Base-by-base conservation (phyloP, 2,888 invertebrate genomes). In the Drosophila cognata region DNA sequence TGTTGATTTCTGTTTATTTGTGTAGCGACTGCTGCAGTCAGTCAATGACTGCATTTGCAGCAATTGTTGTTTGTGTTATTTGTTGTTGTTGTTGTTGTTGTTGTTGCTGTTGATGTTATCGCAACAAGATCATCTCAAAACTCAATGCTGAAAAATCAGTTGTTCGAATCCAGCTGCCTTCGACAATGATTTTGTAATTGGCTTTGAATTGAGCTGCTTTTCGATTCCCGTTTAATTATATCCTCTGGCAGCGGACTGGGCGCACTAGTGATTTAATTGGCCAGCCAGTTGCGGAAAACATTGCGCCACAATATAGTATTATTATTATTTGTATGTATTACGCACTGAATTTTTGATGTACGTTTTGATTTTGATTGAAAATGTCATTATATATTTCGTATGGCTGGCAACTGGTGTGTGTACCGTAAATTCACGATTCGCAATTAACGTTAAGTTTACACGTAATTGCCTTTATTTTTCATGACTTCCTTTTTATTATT, bases 31-130 rank as follows among this genome's bases (percentile, higher is more conserved):
- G 58, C 53, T 79, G 75, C 65, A 81, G 56, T 70, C 84, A 73
- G 81, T 74, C 89, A 84, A 77, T 74, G 77, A 71, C 82, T 82
- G 74, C 73, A 59, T 72, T 73, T 77, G 60, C 69, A 70, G 69
- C 69, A 78, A 35, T 60, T 56, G 31, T 58, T 43, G 53, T 71
- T 65, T 21, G 52, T 66, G 61, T 52, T 65, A 66, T 59, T 43
- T 63, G 53, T n/a, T 41, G 11, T n/a, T n/a, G n/a, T n/a, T 68
- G 25, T 52, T 38, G 51, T 68, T 71, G 41, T 59, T 70, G 56
- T 48, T 66, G 71, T 50, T 75, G 71, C 33, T 60, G 46, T 67
- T 70, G 76, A 64, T 62, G 70, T 70, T 80, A 83, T 83, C 84
- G 73, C 65, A 38, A 70, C 76, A 84, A 83, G 79, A 86, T 84